A percentile compares a stretch with the other conserved stretches of the same genome.
Evolutionary conservation across 2,888 invertebrate species (phyloP).

Genomic region (Chloromyia formosa): DNA sequence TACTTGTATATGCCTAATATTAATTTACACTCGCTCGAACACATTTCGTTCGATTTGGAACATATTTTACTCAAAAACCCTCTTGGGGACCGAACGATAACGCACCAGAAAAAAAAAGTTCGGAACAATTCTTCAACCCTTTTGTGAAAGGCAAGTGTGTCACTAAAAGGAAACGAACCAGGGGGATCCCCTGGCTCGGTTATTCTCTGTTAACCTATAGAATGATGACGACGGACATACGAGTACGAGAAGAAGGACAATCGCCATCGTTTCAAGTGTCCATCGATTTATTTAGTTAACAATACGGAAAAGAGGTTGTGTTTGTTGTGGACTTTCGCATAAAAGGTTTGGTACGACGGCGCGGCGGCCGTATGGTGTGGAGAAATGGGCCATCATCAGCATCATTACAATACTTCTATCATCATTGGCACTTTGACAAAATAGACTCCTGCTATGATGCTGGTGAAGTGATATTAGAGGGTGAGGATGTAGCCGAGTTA

Average conservation of each 20-base stretch:
- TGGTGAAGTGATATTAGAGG: not conserved
- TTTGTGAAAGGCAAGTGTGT: constrained; percentile 22
- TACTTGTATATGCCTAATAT: constrained; percentile 41
- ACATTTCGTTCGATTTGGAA: constrained; percentile 49
- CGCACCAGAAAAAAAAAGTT: constrained; percentile 26
- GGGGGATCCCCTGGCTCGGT: not conserved
- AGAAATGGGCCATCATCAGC: constrained; percentile 29
- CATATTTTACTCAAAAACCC: constrained; percentile 49
- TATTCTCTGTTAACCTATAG: not conserved
- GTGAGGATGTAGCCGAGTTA: not conserved
- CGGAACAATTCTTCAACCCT: constrained; percentile 24
- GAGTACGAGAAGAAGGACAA: not conserved
- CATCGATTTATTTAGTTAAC: constrained; percentile 50
- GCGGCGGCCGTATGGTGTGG: not conserved
- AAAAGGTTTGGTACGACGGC: not conserved
- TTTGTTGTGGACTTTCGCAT: constrained; percentile 24
- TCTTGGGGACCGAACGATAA: constrained; percentile 45
- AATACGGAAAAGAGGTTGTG: constrained; percentile 44
- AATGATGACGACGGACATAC: not conserved
- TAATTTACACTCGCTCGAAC: constrained; percentile 48
- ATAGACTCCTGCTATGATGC: not conserved
- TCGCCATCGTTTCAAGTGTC: constrained; percentile 44
- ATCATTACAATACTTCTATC: constrained; percentile 42
- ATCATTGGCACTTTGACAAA: constrained; percentile 20
- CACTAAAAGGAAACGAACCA: constrained; percentile 32